Conservation (phyloP, 2,888 invertebrate genomes). For the Machimus rusticus region DNA sequence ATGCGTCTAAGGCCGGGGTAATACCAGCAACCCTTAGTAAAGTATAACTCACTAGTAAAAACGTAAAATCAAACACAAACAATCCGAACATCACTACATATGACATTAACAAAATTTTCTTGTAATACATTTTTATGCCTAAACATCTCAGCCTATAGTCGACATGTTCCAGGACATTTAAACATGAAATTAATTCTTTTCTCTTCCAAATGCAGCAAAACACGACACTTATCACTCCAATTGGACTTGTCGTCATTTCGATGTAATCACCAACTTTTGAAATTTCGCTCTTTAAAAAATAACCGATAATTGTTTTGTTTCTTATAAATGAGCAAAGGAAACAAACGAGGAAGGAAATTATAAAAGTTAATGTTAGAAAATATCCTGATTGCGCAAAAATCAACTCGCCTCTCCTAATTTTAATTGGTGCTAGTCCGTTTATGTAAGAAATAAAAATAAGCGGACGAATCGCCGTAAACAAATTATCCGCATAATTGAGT, state of each 20-base stretch:
- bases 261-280: not conserved
- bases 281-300: not conserved
- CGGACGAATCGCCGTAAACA: not conserved
- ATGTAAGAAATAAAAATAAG: not conserved
- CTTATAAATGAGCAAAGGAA: not conserved
- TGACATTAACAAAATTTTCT: conserved; percentile 54
- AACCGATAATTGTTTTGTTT: not conserved
- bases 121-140: conserved; percentile 58
- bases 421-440: not conserved
- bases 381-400: not conserved
- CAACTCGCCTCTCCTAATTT: not conserved
- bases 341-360: not conserved
- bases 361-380: not conserved
- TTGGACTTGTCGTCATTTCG: not conserved
- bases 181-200: conserved; percentile 53
- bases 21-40: conserved; percentile 56
- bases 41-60: conserved; percentile 57
- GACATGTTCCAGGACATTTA: conserved; percentile 55
- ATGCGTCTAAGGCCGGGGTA: conserved; percentile 58
- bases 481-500: not conserved
- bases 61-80: conserved; percentile 57
- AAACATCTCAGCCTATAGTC: conserved; percentile 55
- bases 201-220: conserved; percentile 55
- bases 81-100: conserved; percentile 56
- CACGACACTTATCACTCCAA: conserved; percentile 49